These are phyloP conservation scores for Drosophila sechellia DNA, from an alignment of 1,140 invertebrate species.

Conservation along the genomic window DNA sequence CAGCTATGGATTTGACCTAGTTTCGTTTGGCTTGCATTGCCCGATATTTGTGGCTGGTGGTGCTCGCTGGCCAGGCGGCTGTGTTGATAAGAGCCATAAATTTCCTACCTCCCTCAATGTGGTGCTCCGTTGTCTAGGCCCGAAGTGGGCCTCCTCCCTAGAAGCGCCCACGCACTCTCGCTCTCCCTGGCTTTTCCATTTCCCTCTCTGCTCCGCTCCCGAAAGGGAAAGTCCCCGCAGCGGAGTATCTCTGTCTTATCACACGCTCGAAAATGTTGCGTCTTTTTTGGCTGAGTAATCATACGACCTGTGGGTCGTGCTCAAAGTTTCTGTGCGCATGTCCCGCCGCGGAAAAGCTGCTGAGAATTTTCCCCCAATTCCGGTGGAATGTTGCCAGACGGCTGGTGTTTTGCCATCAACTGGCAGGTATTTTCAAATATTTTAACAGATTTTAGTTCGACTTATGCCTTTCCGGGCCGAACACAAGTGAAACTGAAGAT, in stretches of 20 bases:
- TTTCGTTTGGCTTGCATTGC: slow-evolving; percentile 50
- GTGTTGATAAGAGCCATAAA: slow-evolving; percentile 73
- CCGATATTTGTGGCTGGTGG: slow-evolving; percentile 52
- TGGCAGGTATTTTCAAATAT: background rate
- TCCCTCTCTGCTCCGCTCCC: slow-evolving; percentile 2
- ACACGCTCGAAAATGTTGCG: slow-evolving; percentile 77
- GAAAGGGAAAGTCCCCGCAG: slow-evolving; percentile 66
- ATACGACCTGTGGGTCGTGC: slow-evolving; percentile 72
- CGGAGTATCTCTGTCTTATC: slow-evolving; percentile 57
- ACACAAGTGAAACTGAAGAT: background rate
- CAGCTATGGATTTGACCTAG: slow-evolving; percentile 61
- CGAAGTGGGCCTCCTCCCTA: slow-evolving; percentile 27
- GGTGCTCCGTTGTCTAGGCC: slow-evolving; percentile 67
- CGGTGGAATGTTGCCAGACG: slow-evolving; percentile 55
- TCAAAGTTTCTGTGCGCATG: slow-evolving; percentile 52
- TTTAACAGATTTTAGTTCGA: background rate
- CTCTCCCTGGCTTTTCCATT: slow-evolving; percentile 5
- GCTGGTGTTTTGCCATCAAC: slow-evolving; percentile 13
- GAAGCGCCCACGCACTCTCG: slow-evolving; percentile 35
- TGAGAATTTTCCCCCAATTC: slow-evolving; percentile 54
- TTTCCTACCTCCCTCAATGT: slow-evolving; percentile 80
- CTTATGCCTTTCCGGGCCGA: background rate
- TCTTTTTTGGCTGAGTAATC: slow-evolving; percentile 43
- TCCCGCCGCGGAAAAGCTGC: slow-evolving; percentile 46
- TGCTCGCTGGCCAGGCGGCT: slow-evolving; percentile 24